A percentile compares a stretch with the other conserved stretches of the same genome.
These are phyloP conservation scores for Alosa alosa DNA, from an alignment of 2,113 vertebrate genomes.

Conservation along the genomic window DNA sequence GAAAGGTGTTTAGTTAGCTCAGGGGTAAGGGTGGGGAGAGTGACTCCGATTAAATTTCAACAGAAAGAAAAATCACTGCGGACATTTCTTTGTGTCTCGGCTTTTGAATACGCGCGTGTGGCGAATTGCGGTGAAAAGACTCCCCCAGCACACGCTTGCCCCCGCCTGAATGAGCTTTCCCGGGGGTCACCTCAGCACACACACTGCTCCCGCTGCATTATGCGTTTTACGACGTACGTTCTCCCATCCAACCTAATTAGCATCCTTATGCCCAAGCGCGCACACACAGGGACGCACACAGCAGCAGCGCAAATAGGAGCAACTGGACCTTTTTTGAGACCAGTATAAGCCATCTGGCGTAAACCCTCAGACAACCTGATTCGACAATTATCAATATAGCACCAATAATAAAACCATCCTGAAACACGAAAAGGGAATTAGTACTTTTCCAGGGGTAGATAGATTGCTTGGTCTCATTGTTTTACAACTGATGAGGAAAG, in stretches of 20 bases:
- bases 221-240: constrained; percentile 74
- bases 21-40: constrained; percentile 34
- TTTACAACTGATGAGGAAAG: not conserved
- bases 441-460: not conserved
- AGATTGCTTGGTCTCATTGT: not conserved
- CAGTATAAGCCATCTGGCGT: constrained; percentile 81
- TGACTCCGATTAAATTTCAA: constrained; percentile 37
- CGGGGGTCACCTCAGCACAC: constrained; percentile 75
- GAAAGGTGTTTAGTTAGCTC: not conserved
- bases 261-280: constrained; percentile 53
- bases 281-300: constrained; percentile 51
- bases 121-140: constrained; percentile 80
- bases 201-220: constrained; percentile 77
- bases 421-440: constrained; percentile 75
- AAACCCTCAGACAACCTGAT: constrained; percentile 70
- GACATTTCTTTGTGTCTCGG: constrained; percentile 59
- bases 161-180: constrained; percentile 77
- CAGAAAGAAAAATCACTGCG: constrained; percentile 9
- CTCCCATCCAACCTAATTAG: constrained; percentile 60
- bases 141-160: constrained; percentile 46
- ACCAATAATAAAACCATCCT: constrained; percentile 52
- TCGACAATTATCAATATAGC: constrained; percentile 82
- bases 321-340: constrained; percentile 69
- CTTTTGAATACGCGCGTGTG: constrained; percentile 72
- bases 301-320: constrained; percentile 76